phyloP scores from a whole-genome alignment of 2,888 invertebrate species.

The Scrobipalpa costella region DNA sequence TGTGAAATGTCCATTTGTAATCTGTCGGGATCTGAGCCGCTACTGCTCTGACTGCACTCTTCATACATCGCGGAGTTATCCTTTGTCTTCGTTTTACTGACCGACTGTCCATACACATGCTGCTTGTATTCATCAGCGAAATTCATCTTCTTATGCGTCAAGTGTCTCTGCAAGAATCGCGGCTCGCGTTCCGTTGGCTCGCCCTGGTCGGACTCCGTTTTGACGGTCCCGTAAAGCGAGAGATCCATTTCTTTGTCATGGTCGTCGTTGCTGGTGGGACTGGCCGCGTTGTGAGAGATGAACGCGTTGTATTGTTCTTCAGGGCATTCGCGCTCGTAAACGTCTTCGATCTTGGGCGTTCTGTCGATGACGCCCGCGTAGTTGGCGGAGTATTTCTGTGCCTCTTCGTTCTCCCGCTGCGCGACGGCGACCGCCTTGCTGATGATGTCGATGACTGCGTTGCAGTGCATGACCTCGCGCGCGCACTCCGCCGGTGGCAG shows the following conservation, averaged over 20 bases:
- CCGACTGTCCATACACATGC: conserved; percentile 57
- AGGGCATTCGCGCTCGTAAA: conserved; percentile 61
- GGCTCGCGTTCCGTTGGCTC: conserved; percentile 51
- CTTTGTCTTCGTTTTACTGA: conserved; percentile 53
- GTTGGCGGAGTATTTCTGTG: conserved; percentile 62
- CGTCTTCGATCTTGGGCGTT: conserved; percentile 46
- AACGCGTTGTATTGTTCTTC: conserved; percentile 66
- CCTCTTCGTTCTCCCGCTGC: conserved; percentile 74
- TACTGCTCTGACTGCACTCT: conserved; percentile 84
- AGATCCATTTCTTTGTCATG: conserved; percentile 77
- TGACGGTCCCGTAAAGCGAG: conserved; percentile 67
- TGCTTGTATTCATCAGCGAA: conserved; percentile 68
- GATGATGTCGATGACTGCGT: conserved; percentile 77
- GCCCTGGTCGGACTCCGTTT: conserved; percentile 62
- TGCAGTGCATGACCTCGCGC: conserved; percentile 77
- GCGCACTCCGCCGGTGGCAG: conserved; percentile 80
- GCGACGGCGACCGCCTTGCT: conserved; percentile 78
- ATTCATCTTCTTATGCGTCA: conserved; percentile 53
- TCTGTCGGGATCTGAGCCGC: conserved; percentile 87
- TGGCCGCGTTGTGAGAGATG: conserved; percentile 55
- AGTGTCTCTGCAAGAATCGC: conserved; percentile 53
- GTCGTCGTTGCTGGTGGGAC: conserved; percentile 66
- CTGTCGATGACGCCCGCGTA: conserved; percentile 64
- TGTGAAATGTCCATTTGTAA: conserved; percentile 86
- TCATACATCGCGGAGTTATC: conserved; percentile 78